These are phyloP conservation scores for Ceuthmochares aereus DNA, from an alignment of 2,113 vertebrate genomes.

Conservation along the genomic window DNA sequence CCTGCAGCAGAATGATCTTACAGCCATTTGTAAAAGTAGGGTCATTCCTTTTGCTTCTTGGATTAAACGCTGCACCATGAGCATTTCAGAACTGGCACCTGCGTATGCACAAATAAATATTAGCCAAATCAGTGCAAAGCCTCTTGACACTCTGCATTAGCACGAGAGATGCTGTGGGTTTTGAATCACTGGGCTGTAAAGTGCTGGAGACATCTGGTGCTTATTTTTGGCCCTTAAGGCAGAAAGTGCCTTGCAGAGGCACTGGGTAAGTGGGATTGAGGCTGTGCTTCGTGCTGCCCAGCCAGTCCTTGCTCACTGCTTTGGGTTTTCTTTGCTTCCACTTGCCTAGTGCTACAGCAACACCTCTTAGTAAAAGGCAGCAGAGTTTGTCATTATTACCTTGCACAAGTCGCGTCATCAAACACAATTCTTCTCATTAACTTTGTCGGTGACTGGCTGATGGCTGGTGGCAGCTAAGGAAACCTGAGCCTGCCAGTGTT, in stretches of 20 bases:
- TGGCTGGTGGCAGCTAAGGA: background rate
- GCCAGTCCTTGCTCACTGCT: background rate
- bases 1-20: background rate
- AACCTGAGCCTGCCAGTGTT: background rate
- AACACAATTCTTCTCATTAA: background rate
- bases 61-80: background rate
- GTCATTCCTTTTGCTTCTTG: constrained; percentile 15
- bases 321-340: background rate
- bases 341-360: background rate
- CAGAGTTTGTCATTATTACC: background rate
- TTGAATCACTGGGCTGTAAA: background rate
- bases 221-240: background rate
- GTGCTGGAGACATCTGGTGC: background rate
- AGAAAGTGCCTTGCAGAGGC: background rate
- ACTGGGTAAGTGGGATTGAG: background rate
- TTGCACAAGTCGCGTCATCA: background rate
- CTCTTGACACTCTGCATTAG: background rate
- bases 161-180: background rate
- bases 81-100: background rate
- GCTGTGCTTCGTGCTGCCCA: background rate
- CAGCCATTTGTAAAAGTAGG: background rate
- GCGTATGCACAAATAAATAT: background rate
- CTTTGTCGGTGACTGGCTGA: background rate
- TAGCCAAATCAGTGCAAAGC: background rate
- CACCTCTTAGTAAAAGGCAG: background rate